Base-by-base conservation (phyloP, 2,888 invertebrate species). In the Leptinotarsa peninsularis region DNA sequence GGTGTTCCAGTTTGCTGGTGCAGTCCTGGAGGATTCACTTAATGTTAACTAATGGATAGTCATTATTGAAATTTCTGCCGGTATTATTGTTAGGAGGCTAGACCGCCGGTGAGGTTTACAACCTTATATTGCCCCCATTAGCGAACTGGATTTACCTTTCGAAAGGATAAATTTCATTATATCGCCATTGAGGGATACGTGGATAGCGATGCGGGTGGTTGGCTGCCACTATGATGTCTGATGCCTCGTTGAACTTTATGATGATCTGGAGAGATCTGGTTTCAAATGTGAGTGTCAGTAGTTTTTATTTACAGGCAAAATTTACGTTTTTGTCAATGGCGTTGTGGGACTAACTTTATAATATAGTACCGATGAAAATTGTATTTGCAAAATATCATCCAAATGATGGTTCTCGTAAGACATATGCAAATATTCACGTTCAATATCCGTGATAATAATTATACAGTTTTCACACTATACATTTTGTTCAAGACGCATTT, bases 11-110 rank as follows among this genome's bases (percentile, higher is more conserved):
- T 71, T 76, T 69, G 75, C 69, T 70, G 73, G 74, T 73, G 72
- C 67, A 73, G 77, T 78, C 80, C 80, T 80, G 71, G 78, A 80
- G 81, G 80, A 81, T 79, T 80, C 78, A 77, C 78, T 77, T 81
- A 82, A 82, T 81, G 81, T 78, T 80, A 79, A 81, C 78, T 83
- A 82, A 82, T 83, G 83, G 79, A 76, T 76, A 75, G 79, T 80
- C 82, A 82, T 82, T 82, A 82, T 82, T 82, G 81, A 82, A 82
- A 80, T 81, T 81, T 79, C 80, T 78, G 58, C 78, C 69, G 72
- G 74, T 78, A 74, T 78, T 78, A 78, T 79, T 79, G 78, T 70
- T 66, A 73, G 71, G 70, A 74, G 63, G 67, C 73, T 68, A 75
- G 67, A 70, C 75, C 75, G 70, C 76, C 72, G 70, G 67, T 71